Conservation (phyloP, 2,888 invertebrate genomes). For the Sepiola atlantica region DNA sequence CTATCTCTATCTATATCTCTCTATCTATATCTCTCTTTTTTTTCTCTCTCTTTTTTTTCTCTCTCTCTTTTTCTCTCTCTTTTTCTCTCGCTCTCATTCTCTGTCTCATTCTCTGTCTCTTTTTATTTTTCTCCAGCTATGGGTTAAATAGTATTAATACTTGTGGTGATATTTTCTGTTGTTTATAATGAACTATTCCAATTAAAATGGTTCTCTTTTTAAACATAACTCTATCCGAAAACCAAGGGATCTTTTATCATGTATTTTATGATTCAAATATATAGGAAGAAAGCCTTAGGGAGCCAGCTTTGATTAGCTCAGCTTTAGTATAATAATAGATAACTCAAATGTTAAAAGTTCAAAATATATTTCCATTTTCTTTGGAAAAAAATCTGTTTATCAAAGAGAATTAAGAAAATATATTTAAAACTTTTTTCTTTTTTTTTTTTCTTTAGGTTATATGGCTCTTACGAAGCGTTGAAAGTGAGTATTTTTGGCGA, state of each 20-base stretch:
- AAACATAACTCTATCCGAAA: too few relatives aligned
- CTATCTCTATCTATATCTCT: neutral
- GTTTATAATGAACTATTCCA: too few relatives aligned
- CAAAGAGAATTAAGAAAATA: too few relatives aligned
- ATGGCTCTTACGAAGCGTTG: conserved; percentile 73
- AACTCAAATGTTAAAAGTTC: too few relatives aligned
- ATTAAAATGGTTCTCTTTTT: too few relatives aligned
- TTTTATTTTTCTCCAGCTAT: neutral
- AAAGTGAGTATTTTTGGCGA: conserved; percentile 67
- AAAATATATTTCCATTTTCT: neutral
- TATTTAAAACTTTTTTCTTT: neutral
- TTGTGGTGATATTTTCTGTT: too few relatives aligned
- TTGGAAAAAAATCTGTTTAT: neutral
- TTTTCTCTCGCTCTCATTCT: neutral
- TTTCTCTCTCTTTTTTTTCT: neutral
- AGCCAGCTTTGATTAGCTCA: too few relatives aligned
- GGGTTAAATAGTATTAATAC: neutral
- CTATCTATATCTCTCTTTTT: neutral
- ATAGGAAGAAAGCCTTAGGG: too few relatives aligned
- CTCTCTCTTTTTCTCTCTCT: too few relatives aligned
- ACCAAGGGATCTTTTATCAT: too few relatives aligned
- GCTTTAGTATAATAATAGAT: too few relatives aligned
- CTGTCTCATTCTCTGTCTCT: neutral
- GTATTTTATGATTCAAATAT: too few relatives aligned
- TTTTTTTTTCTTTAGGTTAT: conserved; percentile 59